These are phyloP conservation scores for Siderastrea radians DNA, from an alignment of 92 coral and sea anemone genomes.

Conservation along the genomic window DNA sequence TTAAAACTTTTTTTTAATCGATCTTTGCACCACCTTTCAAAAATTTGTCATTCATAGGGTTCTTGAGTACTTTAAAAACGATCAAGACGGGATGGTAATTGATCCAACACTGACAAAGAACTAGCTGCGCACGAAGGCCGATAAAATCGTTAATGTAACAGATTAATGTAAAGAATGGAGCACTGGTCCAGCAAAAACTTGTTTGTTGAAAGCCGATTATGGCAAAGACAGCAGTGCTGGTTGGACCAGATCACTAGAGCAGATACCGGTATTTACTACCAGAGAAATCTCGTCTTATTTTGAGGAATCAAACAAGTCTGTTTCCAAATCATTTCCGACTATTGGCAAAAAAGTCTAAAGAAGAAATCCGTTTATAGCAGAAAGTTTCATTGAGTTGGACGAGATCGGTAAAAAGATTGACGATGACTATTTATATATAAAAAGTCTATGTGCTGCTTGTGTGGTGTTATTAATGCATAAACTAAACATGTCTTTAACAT, in stretches of 20 bases:
- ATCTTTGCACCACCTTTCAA: not conserved
- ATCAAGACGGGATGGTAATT: not conserved
- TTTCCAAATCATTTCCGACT: not conserved
- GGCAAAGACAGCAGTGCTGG: conserved; percentile 2
- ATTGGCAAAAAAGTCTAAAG: not conserved
- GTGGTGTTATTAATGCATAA: no score
- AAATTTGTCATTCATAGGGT: not conserved
- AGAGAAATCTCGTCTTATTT: not conserved
- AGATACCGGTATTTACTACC: not conserved
- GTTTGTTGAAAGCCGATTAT: not conserved
- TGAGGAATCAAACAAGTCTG: conserved; percentile 8
- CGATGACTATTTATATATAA: not conserved
- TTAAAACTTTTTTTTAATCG: not conserved
- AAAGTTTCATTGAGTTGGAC: not conserved
- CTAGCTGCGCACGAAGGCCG: not conserved
- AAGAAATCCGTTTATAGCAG: not conserved
- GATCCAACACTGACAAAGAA: conserved; percentile 5
- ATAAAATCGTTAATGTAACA: not conserved
- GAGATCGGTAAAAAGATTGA: not conserved
- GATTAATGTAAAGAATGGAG: not conserved
- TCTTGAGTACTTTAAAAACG: no score
- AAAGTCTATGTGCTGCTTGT: not conserved
- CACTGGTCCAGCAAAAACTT: not conserved
- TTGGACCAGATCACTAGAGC: conserved; percentile 3
- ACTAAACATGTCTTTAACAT: not conserved